Evolutionary conservation across 30 jellyfish, hydroid and myxozoan genomes (phyloP).

Genomic region (Catostylus mosaicus): DNA sequence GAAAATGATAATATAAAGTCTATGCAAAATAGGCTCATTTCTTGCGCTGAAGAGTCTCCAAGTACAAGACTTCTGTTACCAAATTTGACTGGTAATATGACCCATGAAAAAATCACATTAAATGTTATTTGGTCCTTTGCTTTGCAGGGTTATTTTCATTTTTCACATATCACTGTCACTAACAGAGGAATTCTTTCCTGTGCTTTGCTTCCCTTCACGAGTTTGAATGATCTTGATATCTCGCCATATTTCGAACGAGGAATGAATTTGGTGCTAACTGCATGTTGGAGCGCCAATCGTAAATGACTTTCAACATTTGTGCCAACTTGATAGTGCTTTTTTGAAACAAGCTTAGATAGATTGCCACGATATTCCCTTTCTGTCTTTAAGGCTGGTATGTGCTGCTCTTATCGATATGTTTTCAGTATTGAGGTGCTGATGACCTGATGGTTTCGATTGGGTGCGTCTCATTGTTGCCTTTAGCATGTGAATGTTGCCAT

Average conservation of each 20-base stretch:
- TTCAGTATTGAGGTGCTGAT: constrained; percentile 69
- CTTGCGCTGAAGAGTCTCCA: no score
- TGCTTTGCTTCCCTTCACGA: constrained; percentile 40
- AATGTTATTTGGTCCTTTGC: no score
- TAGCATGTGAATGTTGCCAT: not conserved
- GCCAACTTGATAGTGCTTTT: constrained; percentile 72
- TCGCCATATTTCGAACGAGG: constrained; percentile 69
- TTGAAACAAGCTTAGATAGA: constrained; percentile 66
- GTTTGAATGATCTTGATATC: constrained; percentile 82
- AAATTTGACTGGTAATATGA: no score
- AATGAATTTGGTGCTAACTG: constrained; percentile 17
- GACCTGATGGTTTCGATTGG: constrained; percentile 12
- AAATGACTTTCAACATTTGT: constrained; percentile 60
- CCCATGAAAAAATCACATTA: no score
- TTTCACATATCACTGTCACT: no score
- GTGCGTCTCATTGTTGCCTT: not conserved
- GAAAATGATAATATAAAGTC: no score
- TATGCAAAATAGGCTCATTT: no score
- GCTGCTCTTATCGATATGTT: constrained; percentile 85
- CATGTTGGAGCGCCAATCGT: constrained; percentile 74
- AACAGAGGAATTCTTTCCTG: no score
- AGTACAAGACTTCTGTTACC: no score
- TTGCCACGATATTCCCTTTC: constrained; percentile 81
- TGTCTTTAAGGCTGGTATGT: constrained; percentile 59
- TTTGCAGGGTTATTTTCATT: no score